These are phyloP conservation scores for Xiphophorus hellerii DNA, from an alignment of 2,113 vertebrate species.

Conservation along the genomic window DNA sequence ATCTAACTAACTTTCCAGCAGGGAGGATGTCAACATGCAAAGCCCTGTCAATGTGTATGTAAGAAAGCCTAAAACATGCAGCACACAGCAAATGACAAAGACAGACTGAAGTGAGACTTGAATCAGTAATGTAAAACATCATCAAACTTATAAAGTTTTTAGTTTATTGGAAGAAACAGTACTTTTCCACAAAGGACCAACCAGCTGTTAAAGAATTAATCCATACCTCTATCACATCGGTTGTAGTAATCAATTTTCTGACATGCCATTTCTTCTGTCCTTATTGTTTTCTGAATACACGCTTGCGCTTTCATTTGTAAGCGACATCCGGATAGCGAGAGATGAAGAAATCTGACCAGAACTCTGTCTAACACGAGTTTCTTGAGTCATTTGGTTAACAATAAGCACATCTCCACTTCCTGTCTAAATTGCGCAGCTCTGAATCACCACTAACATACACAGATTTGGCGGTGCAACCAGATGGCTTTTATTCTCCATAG, in stretches of 20 bases:
- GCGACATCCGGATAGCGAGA: background rate
- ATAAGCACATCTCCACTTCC: slow-evolving; percentile 57
- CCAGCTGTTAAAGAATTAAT: slow-evolving; percentile 49
- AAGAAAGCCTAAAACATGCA: slow-evolving; percentile 26
- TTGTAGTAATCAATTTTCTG: slow-evolving; percentile 39
- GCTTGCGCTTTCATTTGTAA: slow-evolving; percentile 13
- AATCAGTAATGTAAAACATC: slow-evolving; percentile 51
- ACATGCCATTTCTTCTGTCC: slow-evolving; percentile 36
- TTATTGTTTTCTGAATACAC: slow-evolving; percentile 14
- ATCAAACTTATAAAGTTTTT: slow-evolving; percentile 61
- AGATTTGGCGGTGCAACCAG: slow-evolving; percentile 66
- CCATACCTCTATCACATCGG: slow-evolving; percentile 47
- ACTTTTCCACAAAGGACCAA: slow-evolving; percentile 57
- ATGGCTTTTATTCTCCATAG: slow-evolving; percentile 67
- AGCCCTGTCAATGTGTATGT: slow-evolving; percentile 58
- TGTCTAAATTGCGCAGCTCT: slow-evolving; percentile 65
- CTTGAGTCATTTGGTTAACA: slow-evolving; percentile 51
- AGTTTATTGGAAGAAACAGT: slow-evolving; percentile 37
- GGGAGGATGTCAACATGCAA: slow-evolving; percentile 63
- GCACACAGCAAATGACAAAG: slow-evolving; percentile 27
- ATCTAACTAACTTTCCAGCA: slow-evolving; percentile 60
- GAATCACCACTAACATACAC: slow-evolving; percentile 59
- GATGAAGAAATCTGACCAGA: slow-evolving; percentile 25
- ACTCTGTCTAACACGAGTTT: slow-evolving; percentile 38
- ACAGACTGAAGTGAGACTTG: slow-evolving; percentile 18